phyloP scores from a whole-genome alignment of 2,113 vertebrate species.

The Serinus canaria region DNA sequence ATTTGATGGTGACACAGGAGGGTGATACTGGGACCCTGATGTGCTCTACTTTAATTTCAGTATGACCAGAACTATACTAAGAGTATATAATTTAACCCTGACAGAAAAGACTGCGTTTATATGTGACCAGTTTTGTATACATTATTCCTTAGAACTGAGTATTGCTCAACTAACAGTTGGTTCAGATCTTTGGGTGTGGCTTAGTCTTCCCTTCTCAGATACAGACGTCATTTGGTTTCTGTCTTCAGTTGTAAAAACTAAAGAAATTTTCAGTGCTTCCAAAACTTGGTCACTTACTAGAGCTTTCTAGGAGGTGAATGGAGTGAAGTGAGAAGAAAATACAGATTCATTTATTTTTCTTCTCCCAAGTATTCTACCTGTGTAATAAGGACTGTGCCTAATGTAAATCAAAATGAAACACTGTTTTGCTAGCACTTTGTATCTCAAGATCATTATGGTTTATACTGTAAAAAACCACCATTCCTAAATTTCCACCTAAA shows the following conservation, averaged over 20 bases:
- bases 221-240: background rate
- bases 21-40: background rate
- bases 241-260: background rate
- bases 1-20: background rate
- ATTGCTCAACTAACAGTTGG: background rate
- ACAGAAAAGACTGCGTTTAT: background rate
- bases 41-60: background rate
- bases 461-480: background rate
- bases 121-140: background rate
- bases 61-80: background rate
- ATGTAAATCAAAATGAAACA: background rate
- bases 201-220: background rate
- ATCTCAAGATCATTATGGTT: background rate
- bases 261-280: background rate
- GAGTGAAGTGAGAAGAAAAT: background rate
- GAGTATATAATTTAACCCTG: background rate
- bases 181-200: background rate
- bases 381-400: background rate
- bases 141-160: background rate
- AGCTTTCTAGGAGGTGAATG: background rate
- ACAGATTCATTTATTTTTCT: background rate
- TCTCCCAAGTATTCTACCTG: background rate
- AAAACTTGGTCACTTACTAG: background rate
- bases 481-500: background rate
- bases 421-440: background rate